These are phyloP conservation scores for Pasiphila rectangulata DNA, from an alignment of 2,888 invertebrate genomes.

Conservation along the genomic window DNA sequence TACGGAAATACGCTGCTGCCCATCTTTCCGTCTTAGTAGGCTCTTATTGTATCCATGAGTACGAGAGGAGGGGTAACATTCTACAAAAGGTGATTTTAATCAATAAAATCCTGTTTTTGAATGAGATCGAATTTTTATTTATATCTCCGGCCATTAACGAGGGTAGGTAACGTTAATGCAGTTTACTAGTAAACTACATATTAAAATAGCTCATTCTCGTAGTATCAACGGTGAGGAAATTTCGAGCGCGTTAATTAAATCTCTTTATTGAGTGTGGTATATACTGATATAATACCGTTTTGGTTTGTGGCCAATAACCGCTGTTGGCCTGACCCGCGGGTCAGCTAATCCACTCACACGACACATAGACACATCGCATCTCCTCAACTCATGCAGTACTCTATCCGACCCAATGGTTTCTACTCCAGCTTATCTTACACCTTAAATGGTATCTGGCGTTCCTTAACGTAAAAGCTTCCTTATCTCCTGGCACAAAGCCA, in stretches of 20 bases:
- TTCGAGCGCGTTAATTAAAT: not conserved
- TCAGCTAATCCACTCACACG: constrained; percentile 45
- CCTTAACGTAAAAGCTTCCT: constrained; percentile 33
- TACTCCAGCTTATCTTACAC: constrained; percentile 25
- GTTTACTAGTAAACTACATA: no score
- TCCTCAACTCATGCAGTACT: constrained; percentile 38
- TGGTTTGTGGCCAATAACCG: constrained; percentile 39
- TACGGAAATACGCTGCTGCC: no score
- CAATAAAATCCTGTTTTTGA: no score
- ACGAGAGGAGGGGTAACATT: no score
- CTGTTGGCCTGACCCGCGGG: constrained; percentile 37
- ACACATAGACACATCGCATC: constrained; percentile 33
- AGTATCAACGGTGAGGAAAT: no score
- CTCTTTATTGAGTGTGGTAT: not conserved
- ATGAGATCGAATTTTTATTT: no score
- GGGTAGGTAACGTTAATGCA: no score
- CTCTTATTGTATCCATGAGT: no score
- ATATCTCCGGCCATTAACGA: no score
- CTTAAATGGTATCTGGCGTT: constrained; percentile 23
- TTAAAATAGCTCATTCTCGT: no score
- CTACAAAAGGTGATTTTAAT: no score
- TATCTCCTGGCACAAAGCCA: constrained; percentile 34
- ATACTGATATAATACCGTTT: constrained; percentile 39
- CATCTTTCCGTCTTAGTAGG: no score
- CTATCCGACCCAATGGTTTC: constrained; percentile 24